Base-by-base conservation (phyloP, 2,888 invertebrate species). In the Drosophila kambysellisi region DNA sequence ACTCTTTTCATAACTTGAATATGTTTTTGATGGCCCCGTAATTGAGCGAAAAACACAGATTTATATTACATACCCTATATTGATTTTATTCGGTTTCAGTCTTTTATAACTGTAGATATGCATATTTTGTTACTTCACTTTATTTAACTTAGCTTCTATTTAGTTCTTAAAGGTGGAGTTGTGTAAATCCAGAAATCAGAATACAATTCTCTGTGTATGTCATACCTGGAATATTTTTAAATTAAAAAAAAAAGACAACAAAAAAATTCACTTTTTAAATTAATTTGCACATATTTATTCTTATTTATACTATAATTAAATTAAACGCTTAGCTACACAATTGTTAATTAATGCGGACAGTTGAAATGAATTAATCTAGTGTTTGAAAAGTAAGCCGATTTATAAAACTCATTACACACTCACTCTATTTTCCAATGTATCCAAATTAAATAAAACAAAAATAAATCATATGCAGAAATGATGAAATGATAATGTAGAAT, bases 401-500 rank as follows among this genome's bases (percentile, higher is more conserved):
- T 56, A 64, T 25, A 25, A 50, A 25, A 11, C 35, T 29, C 32
- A 33, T n/a, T n/a, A 39, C 17, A 33, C 25, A 7, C 32, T 33
- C n/a, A 25, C 33, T n/a, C 15, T 20, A 29, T 65, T 8, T 25
- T 15, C 2, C 8, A 4, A 4, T 15, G 8, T 8, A 15, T 25
- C 15, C 71, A 52, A 78, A 70, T 71, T 51, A 61, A 74, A 67
- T 54, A 32, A 50, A 62, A 71, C 59, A 50, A 62, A 62, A 56
- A 70, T 52, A 46, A 68, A 78, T 71, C 61, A 72, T 68, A 71
- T 65, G 30, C 52, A 53, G 59, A 65, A 65, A 62, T 79, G 59
- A 72, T 68, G 65, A 68, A 66, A 72, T 62, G 53, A 79, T 72
- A 72, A 78, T 68, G 65, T 54, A 65, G 54, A 63, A 79, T 60